phyloP scores from a whole-genome alignment of 2,797 vertebrate genomes.

The Labeo calbasu region DNA sequence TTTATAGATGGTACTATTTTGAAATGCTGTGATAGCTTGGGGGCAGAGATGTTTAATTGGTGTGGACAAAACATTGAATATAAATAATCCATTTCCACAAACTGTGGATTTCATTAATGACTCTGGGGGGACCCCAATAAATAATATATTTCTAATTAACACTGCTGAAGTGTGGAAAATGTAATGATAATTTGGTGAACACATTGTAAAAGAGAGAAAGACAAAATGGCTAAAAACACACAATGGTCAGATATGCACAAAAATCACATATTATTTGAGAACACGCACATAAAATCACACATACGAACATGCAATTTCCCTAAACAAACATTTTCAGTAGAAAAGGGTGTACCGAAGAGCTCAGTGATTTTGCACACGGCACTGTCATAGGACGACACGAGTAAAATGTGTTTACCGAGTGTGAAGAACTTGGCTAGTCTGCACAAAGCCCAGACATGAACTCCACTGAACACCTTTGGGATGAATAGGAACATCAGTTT shows the following conservation, averaged over 20 bases:
- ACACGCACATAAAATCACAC: background rate
- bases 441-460: slow-evolving; percentile 21
- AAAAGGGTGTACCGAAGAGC: background rate
- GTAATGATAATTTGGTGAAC: slow-evolving; percentile 9
- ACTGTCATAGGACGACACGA: background rate
- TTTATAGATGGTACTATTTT: slow-evolving; percentile 36
- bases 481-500: slow-evolving; percentile 25
- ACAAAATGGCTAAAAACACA: background rate
- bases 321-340: background rate
- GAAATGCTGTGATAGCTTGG: slow-evolving; percentile 43
- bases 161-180: slow-evolving; percentile 37
- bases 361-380: slow-evolving; percentile 7
- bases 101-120: slow-evolving; percentile 48
- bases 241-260: background rate
- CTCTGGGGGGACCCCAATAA: slow-evolving; percentile 30
- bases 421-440: slow-evolving; percentile 18
- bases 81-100: slow-evolving; percentile 54
- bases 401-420: slow-evolving; percentile 19
- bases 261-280: slow-evolving; percentile 2
- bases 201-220: background rate
- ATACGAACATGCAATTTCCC: background rate
- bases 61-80: slow-evolving; percentile 52
- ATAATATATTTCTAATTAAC: slow-evolving; percentile 54
- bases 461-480: slow-evolving; percentile 15
- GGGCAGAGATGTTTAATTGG: slow-evolving; percentile 48